Base-by-base conservation (phyloP, 2,797 vertebrate species). In the Eidolon dupreanum region DNA sequence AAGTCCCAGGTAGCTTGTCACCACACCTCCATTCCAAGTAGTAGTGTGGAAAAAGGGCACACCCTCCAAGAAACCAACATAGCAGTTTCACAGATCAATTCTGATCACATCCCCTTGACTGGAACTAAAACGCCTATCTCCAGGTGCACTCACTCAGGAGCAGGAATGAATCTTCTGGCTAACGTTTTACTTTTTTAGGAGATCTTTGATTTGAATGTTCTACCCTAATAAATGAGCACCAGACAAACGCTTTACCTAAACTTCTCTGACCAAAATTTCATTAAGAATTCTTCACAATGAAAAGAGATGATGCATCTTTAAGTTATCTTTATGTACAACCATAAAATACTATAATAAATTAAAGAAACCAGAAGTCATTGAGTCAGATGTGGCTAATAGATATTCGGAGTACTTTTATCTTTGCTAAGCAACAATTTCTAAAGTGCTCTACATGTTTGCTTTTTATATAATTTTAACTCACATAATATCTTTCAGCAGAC, bases 401-500 rank as follows among this genome's bases (percentile, higher is more conserved):
- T 95, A 89, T 57, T 36, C 43, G 78, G 51, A 8, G 41, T 63
- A 94, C 51, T 96, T 97, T 93, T 68, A 86, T 86, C 81, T 90
- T 75, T 93, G 88, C 88, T 70, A 95, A 88, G 92, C 94, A 97
- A 94, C 90, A 95, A 86, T 96, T 97, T 97, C 70, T 93, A 94
- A 83, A 93, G 66, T 93, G 59, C 83, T 81, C 36, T 92, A 77
- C 66, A 57, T 68, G 75, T 94, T 96, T 96, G 94, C 91, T 95
- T 95, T 97, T 97, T 92, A 87, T 89, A 87, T 87, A 82, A 95
- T 89, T 97, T 97, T 97, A 95, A 95, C 43, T 83, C 87, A 78
- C n/a, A 33, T 68, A 90, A 65, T 94, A 91, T 95, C 96, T 98
- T 96, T 95, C 89, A 75, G 66, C 89, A 96, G 94, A 95, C 90